A percentile compares a stretch with the other conserved stretches of the same genome.
phyloP scores from a whole-genome alignment of 2,888 invertebrate species.

The Cephus sareptanus region DNA sequence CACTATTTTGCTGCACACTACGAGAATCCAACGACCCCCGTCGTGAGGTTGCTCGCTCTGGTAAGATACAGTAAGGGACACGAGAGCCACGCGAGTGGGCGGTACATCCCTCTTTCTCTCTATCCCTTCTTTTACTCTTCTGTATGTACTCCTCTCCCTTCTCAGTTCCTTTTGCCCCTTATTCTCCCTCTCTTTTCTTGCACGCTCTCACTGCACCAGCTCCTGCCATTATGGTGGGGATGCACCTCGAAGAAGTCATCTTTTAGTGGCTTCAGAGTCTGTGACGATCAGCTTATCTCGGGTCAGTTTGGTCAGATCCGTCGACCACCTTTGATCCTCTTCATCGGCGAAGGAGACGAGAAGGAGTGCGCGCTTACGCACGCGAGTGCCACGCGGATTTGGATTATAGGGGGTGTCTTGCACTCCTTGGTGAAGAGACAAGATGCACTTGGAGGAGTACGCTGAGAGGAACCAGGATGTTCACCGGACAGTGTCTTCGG shows the following conservation, averaged over 20 bases:
- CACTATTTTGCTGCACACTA: constrained; percentile 31
- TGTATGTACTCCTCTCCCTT: constrained; percentile 18
- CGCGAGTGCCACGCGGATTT: constrained; percentile 23
- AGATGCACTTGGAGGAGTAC: constrained; percentile 50
- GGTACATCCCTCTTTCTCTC: constrained; percentile 31
- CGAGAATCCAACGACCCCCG: constrained; percentile 28
- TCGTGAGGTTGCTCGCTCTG: constrained; percentile 21
- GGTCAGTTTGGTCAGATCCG: constrained; percentile 35
- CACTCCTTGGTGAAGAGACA: not conserved
- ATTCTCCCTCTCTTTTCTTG: not conserved
- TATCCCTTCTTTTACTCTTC: not conserved
- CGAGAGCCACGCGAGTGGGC: constrained; percentile 54
- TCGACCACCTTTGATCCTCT: constrained; percentile 21
- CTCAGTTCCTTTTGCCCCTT: not conserved
- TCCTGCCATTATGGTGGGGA: not conserved
- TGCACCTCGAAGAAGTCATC: not conserved
- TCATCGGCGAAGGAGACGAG: not conserved
- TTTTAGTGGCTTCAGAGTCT: constrained; percentile 21
- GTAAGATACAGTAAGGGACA: constrained; percentile 10
- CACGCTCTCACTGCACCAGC: not conserved
- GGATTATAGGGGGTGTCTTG: not conserved
- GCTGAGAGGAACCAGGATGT: constrained; percentile 33
- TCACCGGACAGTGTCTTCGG: not conserved
- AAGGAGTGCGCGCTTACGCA: constrained; percentile 1
- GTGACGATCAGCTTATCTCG: constrained; percentile 35